Base-by-base conservation (phyloP, 2,797 vertebrate species). In the Lophotriccus pileatus region DNA sequence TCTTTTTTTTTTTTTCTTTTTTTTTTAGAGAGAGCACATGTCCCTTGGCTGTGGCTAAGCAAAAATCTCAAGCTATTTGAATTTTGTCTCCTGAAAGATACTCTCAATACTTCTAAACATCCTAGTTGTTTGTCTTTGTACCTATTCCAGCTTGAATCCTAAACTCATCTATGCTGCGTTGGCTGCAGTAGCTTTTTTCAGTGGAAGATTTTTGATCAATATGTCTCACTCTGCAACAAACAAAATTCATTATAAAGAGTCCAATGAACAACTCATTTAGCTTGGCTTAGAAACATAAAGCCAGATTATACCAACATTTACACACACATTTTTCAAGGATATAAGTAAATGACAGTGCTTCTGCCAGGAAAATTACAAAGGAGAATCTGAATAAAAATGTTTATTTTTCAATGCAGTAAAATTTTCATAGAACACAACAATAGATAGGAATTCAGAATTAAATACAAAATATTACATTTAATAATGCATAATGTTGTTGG, bases 101-200 rank as follows among this genome's bases (percentile, higher is more conserved):
- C 10, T 77, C 37, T 10, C 3, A 32, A 2, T 92, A 59, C 3
- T 85, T 91, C 43, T 66, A 43, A 94, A 10, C 37, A 78, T 64
- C 7, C 10, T 56, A 60, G 24, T 87, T 12, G 34, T 89, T 94
- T 92, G n/a, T 79, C 63, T 90, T 90, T 85, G 37, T 91, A 60
- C 24, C 39, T 83, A 2, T 64, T 93, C 56, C 75, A 68, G 52
- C 21, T 60, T 80, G 39, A 85, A 52, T 70, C 49, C 41, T 47
- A 39, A 92, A 4, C 32, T 90, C 11, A 20, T 83, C 67, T 60
- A 24, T 77, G n/a, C 44, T 76, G 27, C 67, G 7, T 39, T 83
- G 58, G 66, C 58, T 73, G 55, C 39, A 63, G 44, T 32, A 78
- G n/a, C 59, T 75, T 9, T 81, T 94, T 91, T 81, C 79, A 88